Evolutionary conservation across 2,797 vertebrate genomes (phyloP).

Genomic region (Tolypeutes matacus): DNA sequence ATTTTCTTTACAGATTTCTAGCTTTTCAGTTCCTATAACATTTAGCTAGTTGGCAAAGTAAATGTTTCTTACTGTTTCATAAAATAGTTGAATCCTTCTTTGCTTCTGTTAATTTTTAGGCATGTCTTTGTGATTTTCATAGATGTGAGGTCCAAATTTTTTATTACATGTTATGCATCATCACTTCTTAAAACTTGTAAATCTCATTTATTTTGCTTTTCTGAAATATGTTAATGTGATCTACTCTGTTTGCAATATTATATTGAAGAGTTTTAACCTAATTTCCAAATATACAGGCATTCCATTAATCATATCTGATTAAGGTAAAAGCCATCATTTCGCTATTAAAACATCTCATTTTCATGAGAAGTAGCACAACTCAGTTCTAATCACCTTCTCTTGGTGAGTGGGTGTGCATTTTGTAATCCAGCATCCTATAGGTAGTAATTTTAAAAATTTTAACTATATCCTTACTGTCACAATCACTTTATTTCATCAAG

Average conservation of each 20-base stretch:
- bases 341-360: slow-evolving; percentile 42
- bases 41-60: slow-evolving; percentile 27
- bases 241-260: neutral
- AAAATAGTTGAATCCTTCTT: neutral
- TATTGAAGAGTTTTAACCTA: slow-evolving; percentile 1
- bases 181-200: slow-evolving; percentile 18
- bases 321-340: slow-evolving; percentile 12
- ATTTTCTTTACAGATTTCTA: slow-evolving; percentile 35
- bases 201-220: slow-evolving; percentile 45
- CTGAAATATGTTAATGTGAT: slow-evolving; percentile 10
- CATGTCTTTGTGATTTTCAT: slow-evolving; percentile 22
- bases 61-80: neutral
- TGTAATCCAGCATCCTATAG: slow-evolving; percentile 66
- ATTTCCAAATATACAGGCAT: slow-evolving; percentile 26
- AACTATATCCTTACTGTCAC: slow-evolving; percentile 76
- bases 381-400: slow-evolving; percentile 49
- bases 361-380: neutral
- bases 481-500: slow-evolving; percentile 82
- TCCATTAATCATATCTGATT: neutral
- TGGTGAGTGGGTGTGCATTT: neutral
- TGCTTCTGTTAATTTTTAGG: slow-evolving; percentile 5
- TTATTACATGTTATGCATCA: neutral
- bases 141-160: neutral
- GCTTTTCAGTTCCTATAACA: slow-evolving; percentile 32
- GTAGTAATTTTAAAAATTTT: slow-evolving; percentile 45